Evolutionary conservation across 2,797 vertebrate species (phyloP).

Genomic region (Kryptopterus vitreolus): DNA sequence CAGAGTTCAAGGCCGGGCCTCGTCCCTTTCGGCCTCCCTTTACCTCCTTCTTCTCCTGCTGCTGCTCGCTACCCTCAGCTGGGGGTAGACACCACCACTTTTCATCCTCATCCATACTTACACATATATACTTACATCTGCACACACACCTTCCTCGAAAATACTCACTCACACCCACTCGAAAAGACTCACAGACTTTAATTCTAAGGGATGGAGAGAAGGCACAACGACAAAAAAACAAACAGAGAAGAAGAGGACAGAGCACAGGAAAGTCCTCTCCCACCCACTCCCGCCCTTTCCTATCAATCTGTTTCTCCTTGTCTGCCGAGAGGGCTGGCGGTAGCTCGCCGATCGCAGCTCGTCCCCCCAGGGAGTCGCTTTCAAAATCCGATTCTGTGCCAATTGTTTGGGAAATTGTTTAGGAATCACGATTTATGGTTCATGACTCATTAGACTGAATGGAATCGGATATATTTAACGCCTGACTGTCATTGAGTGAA

Average conservation of each 20-base stretch:
- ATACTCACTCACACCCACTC: constrained; percentile 46
- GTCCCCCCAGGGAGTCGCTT: constrained; percentile 40
- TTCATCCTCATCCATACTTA: constrained; percentile 33
- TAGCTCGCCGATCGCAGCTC: constrained; percentile 33
- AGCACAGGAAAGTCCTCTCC: constrained; percentile 42
- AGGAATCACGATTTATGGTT: constrained; percentile 32
- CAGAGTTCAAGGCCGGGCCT: constrained; percentile 43
- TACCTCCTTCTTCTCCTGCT: constrained; percentile 63
- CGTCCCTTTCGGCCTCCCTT: constrained; percentile 49
- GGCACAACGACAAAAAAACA: constrained; percentile 29
- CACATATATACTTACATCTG: constrained; percentile 40
- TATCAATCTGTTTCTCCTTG: constrained; percentile 43
- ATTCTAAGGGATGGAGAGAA: constrained; percentile 48
- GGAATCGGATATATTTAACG: constrained; percentile 22
- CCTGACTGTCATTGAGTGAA: constrained; percentile 42
- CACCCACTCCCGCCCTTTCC: constrained; percentile 37
- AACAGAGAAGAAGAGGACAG: constrained; percentile 37
- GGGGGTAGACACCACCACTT: constrained; percentile 57
- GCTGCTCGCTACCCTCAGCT: constrained; percentile 63
- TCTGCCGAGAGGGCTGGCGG: constrained; percentile 27
- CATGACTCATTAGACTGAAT: constrained; percentile 52
- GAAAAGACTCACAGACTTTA: constrained; percentile 40
- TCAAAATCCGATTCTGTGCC: constrained; percentile 31
- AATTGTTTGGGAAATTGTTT: constrained; percentile 37
- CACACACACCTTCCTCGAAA: constrained; percentile 41